phyloP scores from a whole-genome alignment of 2,888 invertebrate species.

The Tipula vernalis region DNA sequence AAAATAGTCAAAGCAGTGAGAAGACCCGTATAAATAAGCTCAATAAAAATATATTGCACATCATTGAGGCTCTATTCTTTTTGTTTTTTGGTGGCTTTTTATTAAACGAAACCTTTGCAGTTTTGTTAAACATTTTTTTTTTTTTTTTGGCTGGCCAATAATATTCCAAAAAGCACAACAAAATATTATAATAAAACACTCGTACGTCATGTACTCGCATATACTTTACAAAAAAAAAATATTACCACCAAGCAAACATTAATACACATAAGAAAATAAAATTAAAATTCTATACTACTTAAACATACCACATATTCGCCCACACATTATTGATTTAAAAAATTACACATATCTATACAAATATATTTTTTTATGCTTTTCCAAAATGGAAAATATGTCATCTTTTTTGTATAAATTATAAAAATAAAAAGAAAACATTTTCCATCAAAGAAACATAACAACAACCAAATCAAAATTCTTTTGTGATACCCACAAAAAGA shows the following conservation, averaged over 20 bases:
- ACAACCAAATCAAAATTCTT: background rate
- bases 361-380: background rate
- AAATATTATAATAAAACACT: no score
- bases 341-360: background rate
- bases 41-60: no score
- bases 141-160: no score
- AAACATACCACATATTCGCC: background rate
- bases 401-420: background rate
- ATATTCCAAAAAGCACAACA: no score
- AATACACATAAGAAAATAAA: background rate
- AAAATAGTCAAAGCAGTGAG: no score
- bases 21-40: no score
- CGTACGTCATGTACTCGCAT: no score
- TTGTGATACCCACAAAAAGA: background rate
- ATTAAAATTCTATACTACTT: background rate
- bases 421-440: background rate
- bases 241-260: background rate
- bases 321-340: background rate
- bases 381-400: background rate
- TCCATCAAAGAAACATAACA: background rate
- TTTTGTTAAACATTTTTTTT: no score
- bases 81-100: no score
- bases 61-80: no score
- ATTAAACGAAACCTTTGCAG: no score
- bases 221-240: background rate